Base-by-base conservation (phyloP, 2,113 vertebrate species). In the Lampris megalopsis region DNA sequence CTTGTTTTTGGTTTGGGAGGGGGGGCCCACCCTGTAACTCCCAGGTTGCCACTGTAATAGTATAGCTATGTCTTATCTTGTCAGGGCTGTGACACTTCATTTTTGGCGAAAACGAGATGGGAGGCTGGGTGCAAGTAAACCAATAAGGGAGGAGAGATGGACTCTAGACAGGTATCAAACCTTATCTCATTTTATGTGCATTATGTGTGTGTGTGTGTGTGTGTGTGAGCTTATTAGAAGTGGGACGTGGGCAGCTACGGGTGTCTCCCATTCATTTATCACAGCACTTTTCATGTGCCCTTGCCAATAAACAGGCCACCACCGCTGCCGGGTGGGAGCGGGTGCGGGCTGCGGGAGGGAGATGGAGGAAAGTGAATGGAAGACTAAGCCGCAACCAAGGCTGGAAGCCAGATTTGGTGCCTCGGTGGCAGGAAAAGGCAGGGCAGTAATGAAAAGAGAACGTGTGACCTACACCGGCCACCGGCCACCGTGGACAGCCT, bases 201-300 rank as follows among this genome's bases (percentile, higher is more conserved):
- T 8, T 59, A 7, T 45, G 48, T 37, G 10, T 54, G 45, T 68
- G 64, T 50, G 56, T 42, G 63, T 40, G 62, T 45, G 61, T 63
- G 48, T 42, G 61, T 56, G 10, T 61, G 49, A 3, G 53, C 63
- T 73, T 66, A 77, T 86, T 77, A 67, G n/a, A 68, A 56, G 59
- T 62, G 71, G 58, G 58, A 58, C 57, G 54, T 9, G 9, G 76
- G 54, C 68, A 70, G 49, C 71, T 59, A 24, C 35, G 48, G 40
- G 52, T 40, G 9, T 61, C 11, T 65, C 41, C 36, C 47, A 62
- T 63, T 80, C 60, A 64, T 83, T 81, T 45, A 38, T 73, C 60
- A 59, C 47, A n/a, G 48, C 38, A 11, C 36, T 52, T 68, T 53
- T 37, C 50, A 40, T 66, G 63, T 57, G 56, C 54, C 68, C 49